A percentile compares a stretch with the other conserved stretches of the same genome.
Conservation (phyloP, 1,140 invertebrate species). For the Tetranychus cinnabarinus region DNA sequence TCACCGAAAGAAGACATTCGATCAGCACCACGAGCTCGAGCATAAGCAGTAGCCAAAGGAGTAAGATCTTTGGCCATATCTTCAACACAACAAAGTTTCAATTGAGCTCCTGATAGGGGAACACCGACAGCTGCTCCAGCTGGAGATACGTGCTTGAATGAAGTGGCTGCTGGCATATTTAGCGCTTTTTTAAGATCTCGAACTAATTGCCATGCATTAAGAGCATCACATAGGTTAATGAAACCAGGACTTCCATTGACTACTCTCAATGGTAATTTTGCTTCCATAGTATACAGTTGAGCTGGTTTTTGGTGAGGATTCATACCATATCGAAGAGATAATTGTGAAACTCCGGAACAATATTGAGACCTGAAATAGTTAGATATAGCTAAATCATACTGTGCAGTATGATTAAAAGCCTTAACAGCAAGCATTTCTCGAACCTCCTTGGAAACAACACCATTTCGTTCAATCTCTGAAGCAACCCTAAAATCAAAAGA, state of each 20-base stretch:
- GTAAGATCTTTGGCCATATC: constrained; percentile 49
- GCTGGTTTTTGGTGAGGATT: constrained; percentile 95
- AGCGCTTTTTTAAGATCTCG: constrained; percentile 56
- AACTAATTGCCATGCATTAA: constrained; percentile 92
- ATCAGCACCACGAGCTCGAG: constrained; percentile 77
- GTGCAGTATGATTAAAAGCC: constrained; percentile 83
- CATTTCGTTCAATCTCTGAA: constrained; percentile 37
- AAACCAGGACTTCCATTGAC: constrained; percentile 87
- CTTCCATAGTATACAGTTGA: constrained; percentile 52
- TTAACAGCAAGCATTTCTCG: constrained; percentile 39
- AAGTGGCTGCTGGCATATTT: constrained; percentile 67
- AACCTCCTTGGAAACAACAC: constrained; percentile 41
- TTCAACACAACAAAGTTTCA: constrained; percentile 75
- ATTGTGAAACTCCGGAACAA: constrained; percentile 44
- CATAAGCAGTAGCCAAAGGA: constrained; percentile 79
- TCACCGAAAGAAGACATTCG: constrained; percentile 98
- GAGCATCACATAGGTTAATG: constrained; percentile 88
- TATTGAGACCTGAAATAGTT: constrained; percentile 86
- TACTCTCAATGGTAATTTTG: constrained; percentile 61
- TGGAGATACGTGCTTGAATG: constrained; percentile 78
- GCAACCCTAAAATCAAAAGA: constrained; percentile 25
- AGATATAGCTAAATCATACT: constrained; percentile 79
- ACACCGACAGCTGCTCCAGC: constrained; percentile 60
- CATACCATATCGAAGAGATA: constrained; percentile 81
- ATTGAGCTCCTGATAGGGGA: constrained; percentile 43